These are phyloP conservation scores for Apodemus sylvaticus DNA, from an alignment of 2,113 vertebrate species.

Conservation along the genomic window DNA sequence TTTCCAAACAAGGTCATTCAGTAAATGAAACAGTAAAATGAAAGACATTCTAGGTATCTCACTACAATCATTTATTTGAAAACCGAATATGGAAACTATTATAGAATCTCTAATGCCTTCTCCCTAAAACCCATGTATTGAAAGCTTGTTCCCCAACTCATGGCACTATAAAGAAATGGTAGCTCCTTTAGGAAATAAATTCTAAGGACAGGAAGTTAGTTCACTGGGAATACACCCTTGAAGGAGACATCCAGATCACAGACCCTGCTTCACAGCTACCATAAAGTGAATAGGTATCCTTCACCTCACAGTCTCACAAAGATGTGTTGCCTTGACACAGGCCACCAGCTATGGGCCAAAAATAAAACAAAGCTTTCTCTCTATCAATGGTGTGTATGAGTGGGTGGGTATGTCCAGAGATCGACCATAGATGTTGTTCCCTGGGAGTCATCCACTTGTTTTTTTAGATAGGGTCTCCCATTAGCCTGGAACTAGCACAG, in stretches of 20 bases:
- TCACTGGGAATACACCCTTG: not conserved
- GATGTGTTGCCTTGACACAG: not conserved
- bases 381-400: not conserved
- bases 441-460: not conserved
- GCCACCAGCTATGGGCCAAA: not conserved
- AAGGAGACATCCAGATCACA: not conserved
- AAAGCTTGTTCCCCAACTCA: not conserved
- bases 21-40: constrained; percentile 2
- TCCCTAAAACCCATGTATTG: not conserved
- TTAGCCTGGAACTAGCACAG: not conserved
- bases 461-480: not conserved
- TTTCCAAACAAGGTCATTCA: constrained; percentile 21
- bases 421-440: not conserved
- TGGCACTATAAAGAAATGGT: not conserved
- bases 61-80: not conserved
- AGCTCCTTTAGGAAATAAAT: not conserved
- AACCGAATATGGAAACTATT: not conserved
- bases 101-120: not conserved
- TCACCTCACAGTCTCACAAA: not conserved
- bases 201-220: not conserved
- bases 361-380: not conserved
- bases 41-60: not conserved
- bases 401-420: not conserved
- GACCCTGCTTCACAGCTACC: not conserved
- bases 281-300: not conserved